Base-by-base conservation (phyloP, 1,140 invertebrate genomes). In the Caenorhabditis briggsae region DNA sequence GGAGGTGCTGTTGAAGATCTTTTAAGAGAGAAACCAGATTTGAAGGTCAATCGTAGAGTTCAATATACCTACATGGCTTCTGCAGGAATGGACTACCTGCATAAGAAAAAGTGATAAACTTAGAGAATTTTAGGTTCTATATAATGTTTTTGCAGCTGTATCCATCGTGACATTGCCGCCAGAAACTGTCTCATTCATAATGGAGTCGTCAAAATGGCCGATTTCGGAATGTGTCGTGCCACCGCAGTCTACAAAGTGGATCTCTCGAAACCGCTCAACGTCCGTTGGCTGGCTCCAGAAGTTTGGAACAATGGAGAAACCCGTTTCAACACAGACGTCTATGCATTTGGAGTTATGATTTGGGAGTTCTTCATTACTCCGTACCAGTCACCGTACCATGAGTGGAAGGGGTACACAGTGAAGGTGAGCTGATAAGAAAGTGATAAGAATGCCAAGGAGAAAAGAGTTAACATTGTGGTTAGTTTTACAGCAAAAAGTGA, bases 201-300 rank as follows among this genome's bases (percentile, higher is more conserved):
- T 6, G 65, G 59, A 33, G 82, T 86, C 6, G 41, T 90, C 1
- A 91, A 90, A 78, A 64, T 90, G 18, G 90, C 90, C 0, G 90
- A 90, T 86, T 90, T 90, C 64, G 90, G 90, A 56, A 91, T 90
- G 90, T 91, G 90, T 46, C 84, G 90, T 18, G 70, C 90, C 12
- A 87, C 90, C 2, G 25, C 87, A n/a, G 86, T 90, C 41, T 91
- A 90, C 78, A 91, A 91, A 74, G 78, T 90, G 48, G 89, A 90
- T 82, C 58, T 91, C 23, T 86, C 59, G 16, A 90, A 90, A 56
- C 90, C 90, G 23, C 78, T 65, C 43, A 90, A 90, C 78, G 87
- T 90, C 20, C 87, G 90, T 33, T 86, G 85, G 85, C 50, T 86
- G 55, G 85, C 85, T n/a, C 85, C 85, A 2, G 85, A 88, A 53